Percentiles rank a stretch among this genome's conserved stretches.
These are phyloP conservation scores for Hirtodrosophila cameraria DNA, from an alignment of 2,888 invertebrate genomes.

Conservation along the genomic window DNA sequence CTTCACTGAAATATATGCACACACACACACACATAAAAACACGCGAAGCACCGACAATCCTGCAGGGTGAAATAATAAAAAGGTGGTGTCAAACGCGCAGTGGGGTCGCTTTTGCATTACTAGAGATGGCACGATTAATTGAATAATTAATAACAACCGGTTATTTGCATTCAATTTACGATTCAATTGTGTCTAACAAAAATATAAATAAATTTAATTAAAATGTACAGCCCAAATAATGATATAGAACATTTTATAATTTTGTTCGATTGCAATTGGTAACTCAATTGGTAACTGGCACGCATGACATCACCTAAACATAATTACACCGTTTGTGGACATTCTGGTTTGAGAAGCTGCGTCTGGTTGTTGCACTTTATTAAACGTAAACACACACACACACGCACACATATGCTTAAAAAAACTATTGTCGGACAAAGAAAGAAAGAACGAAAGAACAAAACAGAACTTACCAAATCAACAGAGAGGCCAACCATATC, in stretches of 20 bases:
- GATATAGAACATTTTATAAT: too few species aligned
- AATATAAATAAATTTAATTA: too few species aligned
- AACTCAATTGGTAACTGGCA: too few species aligned
- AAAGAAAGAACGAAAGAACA: not conserved
- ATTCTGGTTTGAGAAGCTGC: slow-evolving; percentile 4
- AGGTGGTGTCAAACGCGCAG: too few species aligned
- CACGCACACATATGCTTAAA: not conserved
- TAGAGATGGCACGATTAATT: too few species aligned
- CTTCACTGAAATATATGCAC: slow-evolving; percentile 26
- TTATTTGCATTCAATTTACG: too few species aligned
- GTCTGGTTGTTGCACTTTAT: not conserved
- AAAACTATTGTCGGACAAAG: not conserved
- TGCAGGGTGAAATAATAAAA: not conserved
- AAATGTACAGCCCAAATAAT: too few species aligned
- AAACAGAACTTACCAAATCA: slow-evolving; percentile 89
- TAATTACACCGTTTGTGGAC: slow-evolving; percentile 3
- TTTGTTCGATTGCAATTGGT: too few species aligned
- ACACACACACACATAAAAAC: not conserved
- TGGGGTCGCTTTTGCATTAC: too few species aligned
- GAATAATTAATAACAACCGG: too few species aligned
- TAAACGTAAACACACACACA: not conserved
- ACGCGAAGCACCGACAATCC: slow-evolving; percentile 1
- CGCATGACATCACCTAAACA: too few species aligned
- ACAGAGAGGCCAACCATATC: slow-evolving; percentile 89
- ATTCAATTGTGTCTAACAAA: slow-evolving; percentile 1